Conservation (phyloP, 2,888 invertebrate genomes). For the Keiferia lycopersicella region DNA sequence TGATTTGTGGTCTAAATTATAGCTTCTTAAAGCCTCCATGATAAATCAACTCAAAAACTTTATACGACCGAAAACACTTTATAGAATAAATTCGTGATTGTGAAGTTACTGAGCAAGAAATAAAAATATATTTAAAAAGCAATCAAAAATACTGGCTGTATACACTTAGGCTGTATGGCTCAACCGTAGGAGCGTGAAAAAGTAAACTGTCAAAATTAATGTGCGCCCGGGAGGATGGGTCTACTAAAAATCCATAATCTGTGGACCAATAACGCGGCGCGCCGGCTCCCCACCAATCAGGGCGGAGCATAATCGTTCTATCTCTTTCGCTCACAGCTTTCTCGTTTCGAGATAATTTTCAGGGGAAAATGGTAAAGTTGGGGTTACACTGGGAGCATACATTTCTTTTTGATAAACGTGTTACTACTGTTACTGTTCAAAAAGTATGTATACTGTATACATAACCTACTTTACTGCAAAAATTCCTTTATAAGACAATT, state of each 20-base stretch:
- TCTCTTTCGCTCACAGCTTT: constrained; percentile 69
- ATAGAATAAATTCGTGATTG: not conserved
- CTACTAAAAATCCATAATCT: constrained; percentile 75
- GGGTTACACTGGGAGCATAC: constrained; percentile 41
- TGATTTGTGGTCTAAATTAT: constrained; percentile 47
- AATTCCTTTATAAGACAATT: no score
- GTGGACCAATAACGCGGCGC: constrained; percentile 65
- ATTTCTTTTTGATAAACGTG: no score
- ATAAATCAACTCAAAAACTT: constrained; percentile 20
- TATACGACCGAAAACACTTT: not conserved
- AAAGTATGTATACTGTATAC: not conserved
- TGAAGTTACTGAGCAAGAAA: constrained; percentile 27
- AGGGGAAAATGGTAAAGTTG: constrained; percentile 48
- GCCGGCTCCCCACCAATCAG: constrained; percentile 66
- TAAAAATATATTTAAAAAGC: constrained; percentile 29
- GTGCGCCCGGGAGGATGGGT: constrained; percentile 43
- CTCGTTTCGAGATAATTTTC: constrained; percentile 53
- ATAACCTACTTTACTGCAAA: not conserved
- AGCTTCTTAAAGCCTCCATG: constrained; percentile 55
- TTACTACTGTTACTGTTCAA: not conserved
- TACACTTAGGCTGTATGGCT: constrained; percentile 26
- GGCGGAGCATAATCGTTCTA: constrained; percentile 65
- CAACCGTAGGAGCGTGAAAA: constrained; percentile 41
- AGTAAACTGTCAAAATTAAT: constrained; percentile 61
- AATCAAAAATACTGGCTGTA: constrained; percentile 38